A percentile compares a stretch with the other conserved stretches of the same genome.
These are phyloP conservation scores for Ypsolopha scabrella DNA, from an alignment of 2,888 invertebrate genomes.

Conservation along the genomic window DNA sequence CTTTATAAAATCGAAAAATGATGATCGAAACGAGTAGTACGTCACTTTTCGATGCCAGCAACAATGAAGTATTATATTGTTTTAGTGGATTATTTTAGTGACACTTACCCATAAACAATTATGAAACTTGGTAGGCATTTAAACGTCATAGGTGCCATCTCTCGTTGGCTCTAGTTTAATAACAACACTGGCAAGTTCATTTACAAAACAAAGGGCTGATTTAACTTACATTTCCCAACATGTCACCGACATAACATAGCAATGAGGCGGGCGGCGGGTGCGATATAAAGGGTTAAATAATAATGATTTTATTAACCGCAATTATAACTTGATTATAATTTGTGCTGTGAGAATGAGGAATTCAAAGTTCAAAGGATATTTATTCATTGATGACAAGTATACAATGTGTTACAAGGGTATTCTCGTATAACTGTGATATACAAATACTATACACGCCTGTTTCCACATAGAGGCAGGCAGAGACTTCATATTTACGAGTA, in stretches of 20 bases:
- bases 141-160: too few species aligned
- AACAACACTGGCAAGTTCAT: background rate
- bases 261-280: background rate
- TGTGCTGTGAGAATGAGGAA: background rate
- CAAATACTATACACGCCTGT: too few species aligned
- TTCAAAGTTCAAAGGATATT: background rate
- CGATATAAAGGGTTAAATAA: background rate
- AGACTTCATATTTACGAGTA: too few species aligned
- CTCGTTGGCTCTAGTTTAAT: too few species aligned
- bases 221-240: background rate
- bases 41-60: too few species aligned
- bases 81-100: too few species aligned
- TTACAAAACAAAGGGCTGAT: background rate
- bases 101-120: too few species aligned
- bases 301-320: background rate
- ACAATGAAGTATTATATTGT: too few species aligned
- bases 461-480: constrained; percentile 1
- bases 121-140: too few species aligned
- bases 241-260: background rate
- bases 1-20: too few species aligned
- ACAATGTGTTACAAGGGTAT: background rate
- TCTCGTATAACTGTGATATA: background rate
- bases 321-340: background rate
- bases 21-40: too few species aligned
- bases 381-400: background rate